Evolutionary conservation across 2,113 vertebrate species (phyloP), one percentile per base, ranked within the genome.

Genomic region (Macaca nemestrina): DNA sequence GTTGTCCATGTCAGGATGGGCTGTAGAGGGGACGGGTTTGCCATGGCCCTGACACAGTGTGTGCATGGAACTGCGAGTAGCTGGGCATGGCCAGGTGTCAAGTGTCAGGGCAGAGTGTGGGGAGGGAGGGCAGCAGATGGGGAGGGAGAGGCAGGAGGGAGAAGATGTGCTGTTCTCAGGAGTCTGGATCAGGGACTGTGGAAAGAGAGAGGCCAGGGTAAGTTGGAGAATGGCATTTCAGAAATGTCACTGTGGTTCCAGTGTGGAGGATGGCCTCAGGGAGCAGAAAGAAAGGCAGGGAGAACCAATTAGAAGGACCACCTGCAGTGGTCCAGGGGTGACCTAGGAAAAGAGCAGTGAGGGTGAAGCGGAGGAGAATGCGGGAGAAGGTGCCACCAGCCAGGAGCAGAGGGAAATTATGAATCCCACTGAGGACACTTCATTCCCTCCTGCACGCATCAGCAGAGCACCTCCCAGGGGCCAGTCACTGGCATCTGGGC

Each of bases 401-500:
- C 30, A 88, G 75, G 43, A 72, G 32, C 45, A 10, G 1, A 3
- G 3, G 30, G 23, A 20, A 16, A 38, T 23, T 11, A 2, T 5
- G 70, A 61, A 83, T 4, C 13, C 5, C 3, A 43, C 0, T 11
- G n/a, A 75, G 45, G 76, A n/a, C 61, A 25, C 9, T 25, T 11
- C 11, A 18, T 0, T n/a, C 45, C 27, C 10, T 6, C 78, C 25
- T 50, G 43, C 91, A 64, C 1, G 0, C 0, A 8, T 2, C 48
- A 48, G 76, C 0, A n/a, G 43, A 14, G 38, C 35, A 68, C 35
- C 18, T 32, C 35, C 50, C 22, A 1, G 48, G 38, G 2, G 2
- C 75, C n/a, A 27, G 52, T 57, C 18, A 12, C 16, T 7, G 89
- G 75, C 35, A 43, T 22, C 1, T 5, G 80, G 68, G 67, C 59